These are phyloP conservation scores for Amblyteles armatorius DNA, from an alignment of 2,888 invertebrate genomes.

Conservation along the genomic window DNA sequence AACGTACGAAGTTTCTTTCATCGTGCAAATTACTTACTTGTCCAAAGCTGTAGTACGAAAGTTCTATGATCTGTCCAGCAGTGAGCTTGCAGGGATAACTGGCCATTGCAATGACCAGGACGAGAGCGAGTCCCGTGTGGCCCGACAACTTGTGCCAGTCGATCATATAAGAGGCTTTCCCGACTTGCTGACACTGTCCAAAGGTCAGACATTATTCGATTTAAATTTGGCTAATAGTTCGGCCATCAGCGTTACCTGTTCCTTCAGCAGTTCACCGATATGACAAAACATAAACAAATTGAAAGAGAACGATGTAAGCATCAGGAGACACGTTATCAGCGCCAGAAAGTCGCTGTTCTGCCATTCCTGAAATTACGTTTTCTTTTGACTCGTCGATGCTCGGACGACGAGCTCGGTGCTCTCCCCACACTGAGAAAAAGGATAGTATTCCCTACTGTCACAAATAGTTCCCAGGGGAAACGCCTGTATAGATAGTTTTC, in stretches of 20 bases:
- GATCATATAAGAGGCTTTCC: conserved; percentile 41
- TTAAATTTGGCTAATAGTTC: background rate
- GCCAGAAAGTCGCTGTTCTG: conserved; percentile 44
- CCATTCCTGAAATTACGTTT: conserved; percentile 57
- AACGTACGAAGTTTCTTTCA: background rate
- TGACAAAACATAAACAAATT: conserved; percentile 68
- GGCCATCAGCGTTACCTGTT: conserved; percentile 53
- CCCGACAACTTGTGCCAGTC: conserved; percentile 60
- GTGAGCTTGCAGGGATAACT: conserved; percentile 55
- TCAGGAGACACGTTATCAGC: conserved; percentile 54
- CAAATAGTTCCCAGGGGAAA: no score
- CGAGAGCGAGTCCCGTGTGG: conserved; percentile 35
- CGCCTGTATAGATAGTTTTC: no score
- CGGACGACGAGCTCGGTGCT: background rate
- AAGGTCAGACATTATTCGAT: background rate
- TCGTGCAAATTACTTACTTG: background rate
- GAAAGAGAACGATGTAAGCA: conserved; percentile 65
- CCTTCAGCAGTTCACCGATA: conserved; percentile 66
- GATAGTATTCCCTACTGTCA: no score
- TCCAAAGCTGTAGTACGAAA: conserved; percentile 39
- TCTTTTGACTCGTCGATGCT: background rate
- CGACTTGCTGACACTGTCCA: conserved; percentile 43
- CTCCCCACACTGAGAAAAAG: no score
- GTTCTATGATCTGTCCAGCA: conserved; percentile 53
- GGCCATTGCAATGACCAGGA: conserved; percentile 44